Conservation (phyloP, 2,113 vertebrate genomes). For the Sciurus niger region DNA sequence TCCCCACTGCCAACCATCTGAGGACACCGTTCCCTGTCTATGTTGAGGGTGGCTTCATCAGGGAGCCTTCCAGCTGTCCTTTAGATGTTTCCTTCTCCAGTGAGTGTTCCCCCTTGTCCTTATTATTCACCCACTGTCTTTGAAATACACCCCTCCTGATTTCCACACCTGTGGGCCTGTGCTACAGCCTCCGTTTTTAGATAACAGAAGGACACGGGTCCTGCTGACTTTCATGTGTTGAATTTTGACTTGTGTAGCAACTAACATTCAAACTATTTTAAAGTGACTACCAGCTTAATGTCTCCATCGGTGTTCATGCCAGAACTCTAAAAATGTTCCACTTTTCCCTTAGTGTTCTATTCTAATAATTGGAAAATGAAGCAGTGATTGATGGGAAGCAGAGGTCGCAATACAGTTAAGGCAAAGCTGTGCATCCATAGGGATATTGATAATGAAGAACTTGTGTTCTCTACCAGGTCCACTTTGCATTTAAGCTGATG, state of each 20-base stretch:
- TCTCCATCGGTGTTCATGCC: neutral
- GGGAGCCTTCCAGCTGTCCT: too few relatives aligned
- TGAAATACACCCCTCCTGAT: neutral
- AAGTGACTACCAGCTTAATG: neutral
- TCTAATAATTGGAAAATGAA: conserved; percentile 1
- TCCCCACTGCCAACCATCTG: rapidly evolving
- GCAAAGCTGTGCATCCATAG: neutral
- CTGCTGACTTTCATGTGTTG: neutral
- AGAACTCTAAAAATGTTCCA: neutral
- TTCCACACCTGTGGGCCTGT: neutral
- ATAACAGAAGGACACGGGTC: neutral
- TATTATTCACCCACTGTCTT: neutral
- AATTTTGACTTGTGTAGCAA: neutral
- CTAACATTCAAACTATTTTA: neutral
- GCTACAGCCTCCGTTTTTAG: neutral
- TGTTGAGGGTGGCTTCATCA: too few relatives aligned
- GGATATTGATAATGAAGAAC: neutral
- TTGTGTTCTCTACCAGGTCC: neutral
- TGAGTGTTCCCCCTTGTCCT: rapidly evolving
- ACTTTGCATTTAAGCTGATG: neutral
- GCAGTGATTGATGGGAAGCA: neutral
- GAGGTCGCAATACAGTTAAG: neutral
- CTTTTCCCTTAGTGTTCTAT: neutral
- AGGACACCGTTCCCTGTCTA: neutral
- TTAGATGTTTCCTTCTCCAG: neutral